These are phyloP conservation scores for Ochropleura leucogaster DNA, from an alignment of 2,888 invertebrate species.

Conservation along the genomic window DNA sequence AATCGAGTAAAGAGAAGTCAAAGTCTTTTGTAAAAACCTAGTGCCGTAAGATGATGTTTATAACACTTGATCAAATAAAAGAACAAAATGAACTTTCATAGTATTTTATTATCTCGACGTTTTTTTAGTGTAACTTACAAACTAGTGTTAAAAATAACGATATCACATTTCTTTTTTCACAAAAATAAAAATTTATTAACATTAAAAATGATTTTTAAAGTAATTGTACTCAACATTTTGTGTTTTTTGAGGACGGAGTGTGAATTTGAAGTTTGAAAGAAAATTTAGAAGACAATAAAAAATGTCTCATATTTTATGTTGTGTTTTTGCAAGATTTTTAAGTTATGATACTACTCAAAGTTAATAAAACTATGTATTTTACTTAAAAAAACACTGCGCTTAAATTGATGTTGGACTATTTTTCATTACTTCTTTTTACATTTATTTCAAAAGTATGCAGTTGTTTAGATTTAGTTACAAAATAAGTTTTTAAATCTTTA, in stretches of 20 bases:
- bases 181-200: slow-evolving; percentile 30
- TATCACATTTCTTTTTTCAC: slow-evolving; percentile 68
- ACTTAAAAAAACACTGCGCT: not conserved
- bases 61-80: slow-evolving; percentile 23
- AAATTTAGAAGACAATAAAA: not conserved
- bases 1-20: not conserved
- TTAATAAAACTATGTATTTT: not conserved
- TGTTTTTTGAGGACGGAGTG: slow-evolving; percentile 6
- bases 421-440: not conserved
- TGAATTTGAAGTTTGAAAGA: slow-evolving; percentile 1
- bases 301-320: not conserved
- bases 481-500: not conserved
- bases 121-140: slow-evolving; percentile 50
- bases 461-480: not conserved
- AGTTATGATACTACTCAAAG: not conserved
- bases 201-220: slow-evolving; percentile 26
- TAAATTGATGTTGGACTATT: not conserved
- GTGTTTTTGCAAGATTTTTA: not conserved
- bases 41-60: not conserved
- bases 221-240: slow-evolving; percentile 59
- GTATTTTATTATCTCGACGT: slow-evolving; percentile 36
- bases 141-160: slow-evolving; percentile 60
- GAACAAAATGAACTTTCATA: slow-evolving; percentile 11
- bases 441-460: not conserved
- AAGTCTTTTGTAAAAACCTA: not conserved